These are phyloP conservation scores for Trachurus trachurus DNA, from an alignment of 2,797 vertebrate species.

Conservation along the genomic window DNA sequence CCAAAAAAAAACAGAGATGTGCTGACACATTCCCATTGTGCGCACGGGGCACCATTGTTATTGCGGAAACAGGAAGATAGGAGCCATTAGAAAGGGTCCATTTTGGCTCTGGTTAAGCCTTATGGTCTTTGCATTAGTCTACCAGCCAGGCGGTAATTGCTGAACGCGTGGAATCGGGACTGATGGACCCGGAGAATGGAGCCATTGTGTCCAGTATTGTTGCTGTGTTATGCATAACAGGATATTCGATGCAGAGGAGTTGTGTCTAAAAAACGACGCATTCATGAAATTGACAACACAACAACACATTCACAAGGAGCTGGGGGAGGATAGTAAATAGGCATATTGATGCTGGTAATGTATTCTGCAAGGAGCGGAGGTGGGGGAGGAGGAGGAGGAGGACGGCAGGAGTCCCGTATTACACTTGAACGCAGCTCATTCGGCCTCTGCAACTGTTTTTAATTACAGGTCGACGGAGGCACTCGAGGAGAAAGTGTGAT, in stretches of 20 bases:
- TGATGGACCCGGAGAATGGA: constrained; percentile 31
- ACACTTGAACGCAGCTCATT: constrained; percentile 27
- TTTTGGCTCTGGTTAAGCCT: constrained; percentile 33
- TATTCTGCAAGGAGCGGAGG: not conserved
- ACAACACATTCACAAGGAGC: not conserved
- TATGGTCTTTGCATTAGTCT: constrained; percentile 53
- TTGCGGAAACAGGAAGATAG: constrained; percentile 56
- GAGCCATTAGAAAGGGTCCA: constrained; percentile 42
- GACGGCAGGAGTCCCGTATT: not conserved
- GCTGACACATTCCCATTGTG: constrained; percentile 44
- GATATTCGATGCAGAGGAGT: constrained; percentile 21
- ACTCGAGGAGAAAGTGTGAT: constrained; percentile 18
- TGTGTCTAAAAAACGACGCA: not conserved
- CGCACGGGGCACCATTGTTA: constrained; percentile 41
- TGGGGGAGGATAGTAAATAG: not conserved
- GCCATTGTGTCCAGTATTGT: constrained; percentile 40
- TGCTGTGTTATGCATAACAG: constrained; percentile 29
- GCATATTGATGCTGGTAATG: not conserved
- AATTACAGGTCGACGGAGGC: constrained; percentile 33
- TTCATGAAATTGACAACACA: not conserved
- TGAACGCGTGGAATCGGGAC: constrained; percentile 16
- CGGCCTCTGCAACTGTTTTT: constrained; percentile 32
- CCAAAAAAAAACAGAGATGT: constrained; percentile 26
- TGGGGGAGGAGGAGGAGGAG: not conserved
- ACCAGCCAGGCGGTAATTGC: constrained; percentile 23